These are phyloP conservation scores for Petrophora chlorosata DNA, from an alignment of 2,888 invertebrate genomes.

Conservation along the genomic window DNA sequence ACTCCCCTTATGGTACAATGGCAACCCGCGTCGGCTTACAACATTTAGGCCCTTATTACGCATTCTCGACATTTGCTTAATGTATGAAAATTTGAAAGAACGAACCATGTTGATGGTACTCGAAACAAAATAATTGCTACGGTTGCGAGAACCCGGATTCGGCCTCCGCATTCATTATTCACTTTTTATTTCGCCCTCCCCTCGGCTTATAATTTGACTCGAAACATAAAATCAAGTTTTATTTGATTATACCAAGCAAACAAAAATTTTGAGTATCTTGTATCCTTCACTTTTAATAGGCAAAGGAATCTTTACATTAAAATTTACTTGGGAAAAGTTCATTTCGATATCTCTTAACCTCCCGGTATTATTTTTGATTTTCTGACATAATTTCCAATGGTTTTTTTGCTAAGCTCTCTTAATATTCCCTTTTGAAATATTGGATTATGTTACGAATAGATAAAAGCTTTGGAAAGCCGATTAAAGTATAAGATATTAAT, in stretches of 20 bases:
- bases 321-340: slow-evolving; percentile 56
- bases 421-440: slow-evolving; percentile 10
- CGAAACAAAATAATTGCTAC: slow-evolving; percentile 83
- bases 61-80: slow-evolving; percentile 82
- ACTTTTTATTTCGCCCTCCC: slow-evolving; percentile 81
- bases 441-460: slow-evolving; percentile 7
- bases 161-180: slow-evolving; percentile 82
- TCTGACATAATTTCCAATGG: slow-evolving; percentile 17
- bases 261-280: slow-evolving; percentile 68
- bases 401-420: slow-evolving; percentile 12
- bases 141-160: slow-evolving; percentile 78
- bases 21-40: slow-evolving; percentile 65
- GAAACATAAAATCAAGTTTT: slow-evolving; percentile 83
- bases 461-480: background rate
- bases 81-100: slow-evolving; percentile 83
- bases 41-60: slow-evolving; percentile 79
- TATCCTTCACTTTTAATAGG: slow-evolving; percentile 72
- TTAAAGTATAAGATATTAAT: too few relatives aligned
- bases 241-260: slow-evolving; percentile 78
- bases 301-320: slow-evolving; percentile 59
- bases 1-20: slow-evolving; percentile 63
- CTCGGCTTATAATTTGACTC: slow-evolving; percentile 82
- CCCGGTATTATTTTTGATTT: slow-evolving; percentile 21
- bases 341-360: slow-evolving; percentile 48
- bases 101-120: slow-evolving; percentile 82